A percentile compares a stretch with the other conserved stretches of the same genome.
These are phyloP conservation scores for Meandrusa payeni DNA, from an alignment of 2,888 invertebrate genomes.

Conservation along the genomic window DNA sequence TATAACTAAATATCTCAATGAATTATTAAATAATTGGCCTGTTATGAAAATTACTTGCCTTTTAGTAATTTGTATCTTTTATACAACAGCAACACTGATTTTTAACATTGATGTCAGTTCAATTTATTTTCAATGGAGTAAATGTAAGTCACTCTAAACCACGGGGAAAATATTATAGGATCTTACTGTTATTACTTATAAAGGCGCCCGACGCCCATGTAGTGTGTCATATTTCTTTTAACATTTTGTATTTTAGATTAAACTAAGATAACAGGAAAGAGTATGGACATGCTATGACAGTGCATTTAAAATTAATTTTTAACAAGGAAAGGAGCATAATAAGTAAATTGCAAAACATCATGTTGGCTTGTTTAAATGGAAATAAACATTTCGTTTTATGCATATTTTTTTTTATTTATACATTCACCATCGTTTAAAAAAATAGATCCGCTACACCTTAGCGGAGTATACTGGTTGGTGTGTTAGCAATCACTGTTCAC, in stretches of 20 bases:
- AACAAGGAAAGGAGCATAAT: slow-evolving; percentile 47
- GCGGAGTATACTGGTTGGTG: too few relatives aligned
- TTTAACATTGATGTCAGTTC: neutral
- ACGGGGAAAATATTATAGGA: slow-evolving; percentile 49
- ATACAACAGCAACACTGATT: neutral
- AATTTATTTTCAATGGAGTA: too few relatives aligned
- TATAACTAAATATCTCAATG: neutral
- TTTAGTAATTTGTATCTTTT: neutral
- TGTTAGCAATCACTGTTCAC: too few relatives aligned
- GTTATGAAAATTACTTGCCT: too few relatives aligned
- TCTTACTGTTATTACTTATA: slow-evolving; percentile 46
- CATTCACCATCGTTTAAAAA: too few relatives aligned
- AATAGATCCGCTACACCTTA: too few relatives aligned
- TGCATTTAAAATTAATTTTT: slow-evolving; percentile 67
- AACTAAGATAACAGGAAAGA: slow-evolving; percentile 52
- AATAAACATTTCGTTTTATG: slow-evolving; percentile 58
- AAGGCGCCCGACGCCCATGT: slow-evolving; percentile 54
- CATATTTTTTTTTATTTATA: slow-evolving; percentile 33
- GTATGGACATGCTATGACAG: slow-evolving; percentile 61
- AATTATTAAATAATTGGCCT: too few relatives aligned
- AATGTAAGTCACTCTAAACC: slow-evolving; percentile 32
- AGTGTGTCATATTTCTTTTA: slow-evolving; percentile 77
- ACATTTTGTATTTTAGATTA: slow-evolving; percentile 55
- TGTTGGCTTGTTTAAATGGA: slow-evolving; percentile 74
- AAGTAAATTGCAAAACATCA: slow-evolving; percentile 62